Evolutionary conservation across 2,797 vertebrate genomes (phyloP).

Genomic region (Etheostoma nigrum): DNA sequence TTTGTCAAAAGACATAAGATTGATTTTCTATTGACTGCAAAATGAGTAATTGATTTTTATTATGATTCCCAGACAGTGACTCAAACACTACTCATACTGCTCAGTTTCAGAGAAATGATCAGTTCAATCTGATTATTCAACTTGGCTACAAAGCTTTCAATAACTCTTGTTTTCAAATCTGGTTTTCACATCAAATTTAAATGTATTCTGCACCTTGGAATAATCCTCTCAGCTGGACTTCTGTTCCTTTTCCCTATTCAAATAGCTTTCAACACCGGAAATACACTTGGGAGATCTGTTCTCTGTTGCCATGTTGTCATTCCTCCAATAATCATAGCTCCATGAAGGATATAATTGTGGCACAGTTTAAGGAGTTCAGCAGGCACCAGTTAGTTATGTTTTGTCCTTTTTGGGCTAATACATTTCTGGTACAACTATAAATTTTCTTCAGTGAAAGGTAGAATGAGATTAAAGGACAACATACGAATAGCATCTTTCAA

Average conservation of each 20-base stretch:
- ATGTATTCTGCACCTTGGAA: slow-evolving; percentile 55
- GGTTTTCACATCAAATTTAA: slow-evolving; percentile 66
- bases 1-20: slow-evolving; percentile 10
- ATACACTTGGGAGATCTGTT: slow-evolving; percentile 30
- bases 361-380: slow-evolving; percentile 47
- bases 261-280: slow-evolving; percentile 59
- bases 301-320: slow-evolving; percentile 49
- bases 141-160: slow-evolving; percentile 32
- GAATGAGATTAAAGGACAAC: slow-evolving; percentile 36
- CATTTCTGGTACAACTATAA: slow-evolving; percentile 20
- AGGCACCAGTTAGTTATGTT: slow-evolving; percentile 26
- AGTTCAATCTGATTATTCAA: slow-evolving; percentile 38
- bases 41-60: slow-evolving; percentile 40
- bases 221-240: slow-evolving; percentile 59
- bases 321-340: slow-evolving; percentile 34
- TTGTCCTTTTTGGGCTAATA: slow-evolving; percentile 26
- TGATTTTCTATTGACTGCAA: slow-evolving; percentile 35
- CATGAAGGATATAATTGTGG: slow-evolving; percentile 39
- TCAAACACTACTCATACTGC: slow-evolving; percentile 10
- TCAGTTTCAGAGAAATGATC: slow-evolving; percentile 51
- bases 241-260: slow-evolving; percentile 52
- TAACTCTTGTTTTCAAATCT: slow-evolving; percentile 55
- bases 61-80: slow-evolving; percentile 16
- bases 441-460: slow-evolving; percentile 17
- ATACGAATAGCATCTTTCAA: slow-evolving; percentile 15